These are phyloP conservation scores for Morpho deidamia DNA, from an alignment of 2,888 invertebrate genomes.

Conservation along the genomic window DNA sequence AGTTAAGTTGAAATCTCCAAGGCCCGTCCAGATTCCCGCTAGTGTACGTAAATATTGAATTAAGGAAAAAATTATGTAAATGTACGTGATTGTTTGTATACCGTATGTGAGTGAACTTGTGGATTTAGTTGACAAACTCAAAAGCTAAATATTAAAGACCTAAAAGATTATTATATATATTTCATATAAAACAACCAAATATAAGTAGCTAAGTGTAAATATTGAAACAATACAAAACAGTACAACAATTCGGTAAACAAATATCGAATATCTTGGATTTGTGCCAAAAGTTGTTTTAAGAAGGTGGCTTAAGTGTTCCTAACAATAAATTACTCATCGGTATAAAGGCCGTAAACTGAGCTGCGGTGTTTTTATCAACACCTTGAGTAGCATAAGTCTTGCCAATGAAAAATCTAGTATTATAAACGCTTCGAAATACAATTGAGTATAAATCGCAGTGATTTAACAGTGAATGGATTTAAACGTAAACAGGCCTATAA, in stretches of 20 bases:
- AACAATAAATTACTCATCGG: slow-evolving; percentile 36
- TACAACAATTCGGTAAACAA: slow-evolving; percentile 29
- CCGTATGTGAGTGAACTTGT: slow-evolving; percentile 21
- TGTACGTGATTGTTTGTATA: slow-evolving; percentile 32
- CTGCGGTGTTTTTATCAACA: slow-evolving; percentile 20
- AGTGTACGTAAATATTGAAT: slow-evolving; percentile 34
- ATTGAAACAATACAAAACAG: slow-evolving; percentile 20
- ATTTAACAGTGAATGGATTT: too few relatives aligned
- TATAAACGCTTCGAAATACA: too few relatives aligned
- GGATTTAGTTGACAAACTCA: slow-evolving; percentile 2
- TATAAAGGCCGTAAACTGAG: slow-evolving; percentile 22
- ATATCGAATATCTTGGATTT: slow-evolving; percentile 35
- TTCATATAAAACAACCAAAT: slow-evolving; percentile 5
- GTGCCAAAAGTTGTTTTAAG: slow-evolving; percentile 34
- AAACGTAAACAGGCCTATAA: too few relatives aligned
- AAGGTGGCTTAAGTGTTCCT: slow-evolving; percentile 26
- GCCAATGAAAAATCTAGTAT: neutral
- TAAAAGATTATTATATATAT: slow-evolving; percentile 21
- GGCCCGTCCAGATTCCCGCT: slow-evolving; percentile 41
- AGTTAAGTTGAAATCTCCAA: slow-evolving; percentile 69
- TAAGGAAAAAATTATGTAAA: slow-evolving; percentile 50
- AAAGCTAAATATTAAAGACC: slow-evolving; percentile 9
- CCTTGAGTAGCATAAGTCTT: neutral
- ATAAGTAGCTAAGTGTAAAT: slow-evolving; percentile 5
- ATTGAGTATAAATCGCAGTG: too few relatives aligned